phyloP scores from a whole-genome alignment of 2,888 invertebrate genomes.

The Pocota personata region DNA sequence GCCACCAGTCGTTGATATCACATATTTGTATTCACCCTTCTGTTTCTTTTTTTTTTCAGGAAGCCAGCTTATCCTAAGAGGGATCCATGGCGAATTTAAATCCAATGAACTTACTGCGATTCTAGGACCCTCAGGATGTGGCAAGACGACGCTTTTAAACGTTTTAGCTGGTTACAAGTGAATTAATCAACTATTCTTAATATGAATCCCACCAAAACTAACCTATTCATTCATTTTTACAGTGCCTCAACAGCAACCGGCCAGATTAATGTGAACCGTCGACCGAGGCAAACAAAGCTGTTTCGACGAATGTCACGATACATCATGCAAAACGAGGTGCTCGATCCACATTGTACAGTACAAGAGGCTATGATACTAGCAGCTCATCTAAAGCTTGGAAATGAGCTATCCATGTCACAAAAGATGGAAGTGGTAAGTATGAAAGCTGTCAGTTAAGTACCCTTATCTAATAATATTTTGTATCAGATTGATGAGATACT shows the following conservation, averaged over 20 bases:
- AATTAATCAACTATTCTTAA: conserved; percentile 76
- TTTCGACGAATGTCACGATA: conserved; percentile 96
- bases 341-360: conserved; percentile 94
- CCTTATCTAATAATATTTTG: neutral
- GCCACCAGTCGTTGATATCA: no score
- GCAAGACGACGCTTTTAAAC: conserved; percentile 95
- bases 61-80: conserved; percentile 90
- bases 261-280: conserved; percentile 90
- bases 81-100: conserved; percentile 91
- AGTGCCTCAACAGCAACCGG: conserved; percentile 89
- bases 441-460: neutral
- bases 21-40: no score
- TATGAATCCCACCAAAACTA: neutral
- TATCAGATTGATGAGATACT: conserved; percentile 93
- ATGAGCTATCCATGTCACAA: conserved; percentile 85
- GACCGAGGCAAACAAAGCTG: conserved; percentile 88
- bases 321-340: conserved; percentile 96
- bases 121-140: conserved; percentile 96
- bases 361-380: conserved; percentile 94
- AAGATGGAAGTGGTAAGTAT: conserved; percentile 89
- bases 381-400: conserved; percentile 93
- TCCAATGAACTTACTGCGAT: conserved; percentile 95
- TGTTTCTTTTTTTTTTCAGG: no score
- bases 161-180: conserved; percentile 96
- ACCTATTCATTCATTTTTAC: conserved; percentile 47